phyloP scores from a whole-genome alignment of 2,113 vertebrate species.

The Bolborhynchus lineola region DNA sequence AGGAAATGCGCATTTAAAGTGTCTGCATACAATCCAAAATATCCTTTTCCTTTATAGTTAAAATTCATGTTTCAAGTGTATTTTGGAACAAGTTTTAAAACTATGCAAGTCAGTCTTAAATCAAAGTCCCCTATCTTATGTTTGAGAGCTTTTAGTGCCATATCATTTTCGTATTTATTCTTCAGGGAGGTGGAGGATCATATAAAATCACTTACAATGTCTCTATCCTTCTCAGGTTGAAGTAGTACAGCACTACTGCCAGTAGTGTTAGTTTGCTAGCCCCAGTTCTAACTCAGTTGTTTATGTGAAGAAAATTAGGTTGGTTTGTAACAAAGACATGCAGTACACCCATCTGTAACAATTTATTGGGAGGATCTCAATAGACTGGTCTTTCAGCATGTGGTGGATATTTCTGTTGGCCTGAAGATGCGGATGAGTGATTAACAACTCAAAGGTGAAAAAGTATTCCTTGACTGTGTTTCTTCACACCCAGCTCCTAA shows the following conservation, averaged over 20 bases:
- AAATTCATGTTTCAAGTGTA: not conserved
- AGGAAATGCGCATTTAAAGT: not conserved
- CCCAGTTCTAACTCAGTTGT: not conserved
- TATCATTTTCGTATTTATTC: not conserved
- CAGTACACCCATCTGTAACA: not conserved
- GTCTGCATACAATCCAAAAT: not conserved
- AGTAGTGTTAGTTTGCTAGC: not conserved
- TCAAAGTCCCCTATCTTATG: not conserved
- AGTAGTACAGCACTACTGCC: not conserved
- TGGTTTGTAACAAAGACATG: not conserved
- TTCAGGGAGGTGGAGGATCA: fast-evolving
- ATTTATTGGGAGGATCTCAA: not conserved
- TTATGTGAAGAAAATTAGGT: not conserved
- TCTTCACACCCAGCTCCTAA: not conserved
- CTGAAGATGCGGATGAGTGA: not conserved
- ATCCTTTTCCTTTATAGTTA: not conserved
- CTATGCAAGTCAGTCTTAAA: not conserved
- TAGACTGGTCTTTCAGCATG: not conserved
- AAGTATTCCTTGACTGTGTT: not conserved
- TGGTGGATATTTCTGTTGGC: not conserved
- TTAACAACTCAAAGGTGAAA: not conserved
- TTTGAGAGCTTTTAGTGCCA: not conserved
- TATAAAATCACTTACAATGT: not conserved
- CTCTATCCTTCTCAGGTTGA: not conserved
- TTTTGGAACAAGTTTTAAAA: not conserved